Conservation (phyloP, 2,888 invertebrate species). For the Mythimna impura region DNA sequence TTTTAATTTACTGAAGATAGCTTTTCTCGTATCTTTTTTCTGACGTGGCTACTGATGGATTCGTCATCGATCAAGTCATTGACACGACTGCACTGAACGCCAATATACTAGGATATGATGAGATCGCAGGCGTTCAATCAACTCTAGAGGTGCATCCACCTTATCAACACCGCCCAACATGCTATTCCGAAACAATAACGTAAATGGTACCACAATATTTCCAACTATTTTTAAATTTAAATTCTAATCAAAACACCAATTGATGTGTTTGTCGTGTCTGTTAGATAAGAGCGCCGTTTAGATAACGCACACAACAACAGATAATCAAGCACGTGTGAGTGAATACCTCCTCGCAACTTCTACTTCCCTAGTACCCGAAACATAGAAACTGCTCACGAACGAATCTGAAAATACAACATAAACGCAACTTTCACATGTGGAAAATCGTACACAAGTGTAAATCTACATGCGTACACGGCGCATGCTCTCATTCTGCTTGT, state of each 20-base stretch:
- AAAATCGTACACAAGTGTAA: constrained; percentile 81
- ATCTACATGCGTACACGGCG: constrained; percentile 74
- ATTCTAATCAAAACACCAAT: constrained; percentile 57
- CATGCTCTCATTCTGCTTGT: constrained; percentile 73
- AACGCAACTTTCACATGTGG: constrained; percentile 80
- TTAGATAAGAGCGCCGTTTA: constrained; percentile 63
- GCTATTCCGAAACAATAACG: constrained; percentile 61
- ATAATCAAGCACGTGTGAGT: constrained; percentile 69
- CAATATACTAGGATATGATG: constrained; percentile 86
- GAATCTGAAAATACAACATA: constrained; percentile 81
- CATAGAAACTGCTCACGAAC: constrained; percentile 86
- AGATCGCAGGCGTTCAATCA: constrained; percentile 84
- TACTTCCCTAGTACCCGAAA: constrained; percentile 83
- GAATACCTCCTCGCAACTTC: constrained; percentile 67
- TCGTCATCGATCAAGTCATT: constrained; percentile 88
- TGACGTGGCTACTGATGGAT: constrained; percentile 68
- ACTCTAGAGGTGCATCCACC: constrained; percentile 85
- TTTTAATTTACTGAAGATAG: constrained; percentile 59
- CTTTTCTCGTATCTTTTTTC: constrained; percentile 64
- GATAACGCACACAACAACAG: constrained; percentile 76
- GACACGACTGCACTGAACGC: constrained; percentile 84
- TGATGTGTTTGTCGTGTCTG: constrained; percentile 59
- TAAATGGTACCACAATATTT: constrained; percentile 40
- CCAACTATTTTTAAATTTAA: constrained; percentile 46
- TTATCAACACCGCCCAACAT: constrained; percentile 74